Conservation (phyloP, 2,797 vertebrate genomes). For the Molossus molossus region DNA sequence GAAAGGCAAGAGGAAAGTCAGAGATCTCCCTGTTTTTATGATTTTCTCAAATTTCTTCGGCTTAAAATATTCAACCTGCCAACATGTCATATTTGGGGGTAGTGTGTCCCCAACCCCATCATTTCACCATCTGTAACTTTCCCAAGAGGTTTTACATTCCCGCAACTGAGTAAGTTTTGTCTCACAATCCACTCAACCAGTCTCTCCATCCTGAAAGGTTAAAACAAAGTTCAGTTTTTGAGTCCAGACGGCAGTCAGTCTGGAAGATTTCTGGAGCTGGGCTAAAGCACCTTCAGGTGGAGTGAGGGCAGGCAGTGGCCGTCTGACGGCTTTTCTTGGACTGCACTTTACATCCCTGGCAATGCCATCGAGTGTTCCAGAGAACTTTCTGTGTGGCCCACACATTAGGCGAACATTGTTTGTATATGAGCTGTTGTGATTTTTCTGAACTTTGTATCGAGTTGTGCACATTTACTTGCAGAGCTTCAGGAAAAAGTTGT, state of each 20-base stretch:
- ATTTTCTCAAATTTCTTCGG: background rate
- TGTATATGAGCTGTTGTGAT: background rate
- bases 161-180: background rate
- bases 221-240: background rate
- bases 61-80: background rate
- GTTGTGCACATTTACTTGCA: background rate
- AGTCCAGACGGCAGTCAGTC: background rate
- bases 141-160: background rate
- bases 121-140: background rate
- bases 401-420: background rate
- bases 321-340: background rate
- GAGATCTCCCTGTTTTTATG: background rate
- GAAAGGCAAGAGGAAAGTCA: background rate
- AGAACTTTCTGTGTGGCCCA: background rate
- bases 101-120: background rate
- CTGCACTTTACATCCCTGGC: background rate
- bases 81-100: background rate
- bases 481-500: background rate
- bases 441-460: background rate
- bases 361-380: background rate
- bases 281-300: background rate
- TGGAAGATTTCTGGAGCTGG: background rate
- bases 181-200: background rate
- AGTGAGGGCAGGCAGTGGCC: background rate
- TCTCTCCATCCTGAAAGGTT: background rate